Evolutionary conservation across 1,140 invertebrate species (phyloP), one percentile per base, ranked within the genome.

Genomic region (Tyrophagus putrescentiae): DNA sequence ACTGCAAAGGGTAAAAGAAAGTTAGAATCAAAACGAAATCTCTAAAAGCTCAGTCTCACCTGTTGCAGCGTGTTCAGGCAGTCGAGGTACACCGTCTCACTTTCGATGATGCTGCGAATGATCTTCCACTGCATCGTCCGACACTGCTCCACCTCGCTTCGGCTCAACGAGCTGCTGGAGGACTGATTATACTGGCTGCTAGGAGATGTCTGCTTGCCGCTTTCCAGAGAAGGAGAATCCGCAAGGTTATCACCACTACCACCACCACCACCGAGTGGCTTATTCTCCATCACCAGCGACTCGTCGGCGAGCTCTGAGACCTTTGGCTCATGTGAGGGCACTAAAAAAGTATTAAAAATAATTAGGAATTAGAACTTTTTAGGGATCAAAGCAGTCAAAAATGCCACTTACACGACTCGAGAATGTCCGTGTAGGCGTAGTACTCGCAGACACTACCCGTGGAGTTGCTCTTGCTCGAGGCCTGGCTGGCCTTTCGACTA

Each of bases 81-180:
- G 71, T 89, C 87, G 9, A 93, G 83, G 69, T 92, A 94, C 50
- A 84, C 80, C 27, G 79, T 82, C 74, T 94, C 90, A 70, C 87
- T 92, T 66, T 91, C 86, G 65, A 91, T 82, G 41, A 93, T 89
- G 67, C 85, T 90, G 56, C 79, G 81, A 44, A 93, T 78, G 64
- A 93, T 89, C 66, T 83, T 84, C 62, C 83, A 79, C 64, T 84
- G 82, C 82, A 85, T 50, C 72, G 72, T 61, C 71, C 70, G 70
- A 57, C 71, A 31, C 13, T 48, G 45, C 13, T 48, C 45, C 13
- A 48, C 31, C 21, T 48, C 42, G 62, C 60, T 60, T 53, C 31
- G 28, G 13, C 27, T 39, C 7, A 36, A 56, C 9, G n/a, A n/a
- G n/a, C n/a, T n/a, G n/a, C n/a, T n/a, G n/a, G n/a, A n/a, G n/a